Conservation (phyloP, 2,113 vertebrate genomes). For the Rostratula benghalensis region DNA sequence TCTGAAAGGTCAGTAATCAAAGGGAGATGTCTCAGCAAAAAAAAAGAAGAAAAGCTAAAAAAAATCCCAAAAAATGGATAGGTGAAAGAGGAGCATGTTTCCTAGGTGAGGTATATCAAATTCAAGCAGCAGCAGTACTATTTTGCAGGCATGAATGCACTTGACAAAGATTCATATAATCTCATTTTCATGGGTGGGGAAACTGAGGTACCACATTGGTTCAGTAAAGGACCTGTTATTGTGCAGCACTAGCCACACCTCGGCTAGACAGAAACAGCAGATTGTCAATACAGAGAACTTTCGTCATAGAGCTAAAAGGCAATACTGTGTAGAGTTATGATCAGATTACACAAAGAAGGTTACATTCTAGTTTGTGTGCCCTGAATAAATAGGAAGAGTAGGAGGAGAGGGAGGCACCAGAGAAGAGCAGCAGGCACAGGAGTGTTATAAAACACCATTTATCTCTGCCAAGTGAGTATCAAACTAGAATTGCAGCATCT, state of each 20-base stretch:
- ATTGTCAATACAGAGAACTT: neutral
- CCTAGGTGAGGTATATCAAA: neutral
- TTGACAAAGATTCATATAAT: neutral
- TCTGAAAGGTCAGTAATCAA: neutral
- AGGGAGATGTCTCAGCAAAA: neutral
- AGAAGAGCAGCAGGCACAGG: neutral
- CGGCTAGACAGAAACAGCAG: neutral
- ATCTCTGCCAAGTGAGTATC: neutral
- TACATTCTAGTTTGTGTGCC: neutral
- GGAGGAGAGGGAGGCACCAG: neutral
- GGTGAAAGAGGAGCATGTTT: neutral
- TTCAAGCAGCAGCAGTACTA: neutral
- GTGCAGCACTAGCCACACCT: neutral
- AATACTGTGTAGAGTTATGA: neutral
- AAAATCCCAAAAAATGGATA: neutral
- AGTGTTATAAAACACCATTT: neutral
- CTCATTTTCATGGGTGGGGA: neutral
- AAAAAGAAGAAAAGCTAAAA: too few relatives aligned
- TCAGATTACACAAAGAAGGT: neutral
- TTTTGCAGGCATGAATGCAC: neutral
- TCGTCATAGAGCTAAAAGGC: neutral
- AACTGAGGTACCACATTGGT: neutral
- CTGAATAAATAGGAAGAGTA: neutral
- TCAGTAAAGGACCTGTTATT: neutral
- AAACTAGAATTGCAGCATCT: neutral